These are phyloP conservation scores for Rhodeus uyekii DNA, from an alignment of 2,797 vertebrate species.

Conservation along the genomic window DNA sequence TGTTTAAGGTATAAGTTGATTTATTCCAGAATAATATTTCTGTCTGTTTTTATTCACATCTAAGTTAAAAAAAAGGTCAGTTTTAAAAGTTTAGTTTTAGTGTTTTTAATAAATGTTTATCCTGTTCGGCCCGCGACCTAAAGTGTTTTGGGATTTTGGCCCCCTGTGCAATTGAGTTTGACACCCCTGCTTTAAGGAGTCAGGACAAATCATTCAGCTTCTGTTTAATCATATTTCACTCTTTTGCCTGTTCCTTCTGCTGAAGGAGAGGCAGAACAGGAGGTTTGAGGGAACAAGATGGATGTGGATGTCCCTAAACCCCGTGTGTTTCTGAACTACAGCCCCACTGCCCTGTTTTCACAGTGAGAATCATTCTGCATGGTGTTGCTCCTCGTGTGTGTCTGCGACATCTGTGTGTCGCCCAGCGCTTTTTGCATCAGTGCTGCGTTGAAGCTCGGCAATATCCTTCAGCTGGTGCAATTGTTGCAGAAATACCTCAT, in stretches of 20 bases:
- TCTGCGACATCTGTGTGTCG: not conserved
- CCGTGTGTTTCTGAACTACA: slow-evolving; percentile 70
- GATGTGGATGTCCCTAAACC: slow-evolving; percentile 69
- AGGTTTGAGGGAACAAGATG: slow-evolving; percentile 60
- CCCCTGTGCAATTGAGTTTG: too few species aligned
- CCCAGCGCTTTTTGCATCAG: slow-evolving; percentile 1
- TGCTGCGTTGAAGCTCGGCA: not conserved
- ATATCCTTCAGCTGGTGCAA: not conserved
- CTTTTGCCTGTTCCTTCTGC: slow-evolving; percentile 22
- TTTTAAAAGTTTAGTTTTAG: too few species aligned
- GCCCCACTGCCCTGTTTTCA: slow-evolving; percentile 66
- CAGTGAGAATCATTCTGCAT: slow-evolving; percentile 72
- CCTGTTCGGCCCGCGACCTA: too few species aligned
- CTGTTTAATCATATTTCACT: slow-evolving; percentile 58
- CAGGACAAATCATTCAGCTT: not conserved
- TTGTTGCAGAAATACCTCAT: not conserved
- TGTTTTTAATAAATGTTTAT: too few species aligned
- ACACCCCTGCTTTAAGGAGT: not conserved
- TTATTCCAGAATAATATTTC: too few species aligned
- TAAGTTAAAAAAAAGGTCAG: too few species aligned
- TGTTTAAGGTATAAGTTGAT: too few species aligned
- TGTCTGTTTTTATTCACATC: too few species aligned
- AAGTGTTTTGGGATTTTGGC: too few species aligned
- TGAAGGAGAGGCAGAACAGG: slow-evolving; percentile 1
- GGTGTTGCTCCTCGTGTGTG: slow-evolving; percentile 38